Percentiles rank a stretch among this genome's conserved stretches.
These are phyloP conservation scores for Columbina picui DNA, from an alignment of 2,113 vertebrate genomes.

Conservation along the genomic window DNA sequence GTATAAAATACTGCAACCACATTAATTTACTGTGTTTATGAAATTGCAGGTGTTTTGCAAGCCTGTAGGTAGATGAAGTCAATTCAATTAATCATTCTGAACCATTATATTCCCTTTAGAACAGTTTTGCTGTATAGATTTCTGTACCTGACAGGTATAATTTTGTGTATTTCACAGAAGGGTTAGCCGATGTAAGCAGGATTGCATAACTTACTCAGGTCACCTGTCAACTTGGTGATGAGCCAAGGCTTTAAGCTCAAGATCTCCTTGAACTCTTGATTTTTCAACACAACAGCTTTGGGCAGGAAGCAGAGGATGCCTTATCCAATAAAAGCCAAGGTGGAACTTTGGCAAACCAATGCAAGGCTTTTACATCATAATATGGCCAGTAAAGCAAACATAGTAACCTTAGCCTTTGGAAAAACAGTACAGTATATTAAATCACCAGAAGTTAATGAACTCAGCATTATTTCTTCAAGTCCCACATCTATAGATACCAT, in stretches of 20 bases:
- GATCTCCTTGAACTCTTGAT: conserved; percentile 23
- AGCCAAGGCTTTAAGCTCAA: conserved; percentile 11
- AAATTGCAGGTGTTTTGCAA: background rate
- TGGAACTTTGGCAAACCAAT: background rate
- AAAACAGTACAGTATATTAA: background rate
- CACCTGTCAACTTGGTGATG: background rate
- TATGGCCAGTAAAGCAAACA: background rate
- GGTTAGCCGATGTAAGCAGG: background rate
- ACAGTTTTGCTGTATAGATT: background rate
- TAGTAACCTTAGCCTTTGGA: background rate
- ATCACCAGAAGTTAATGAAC: background rate
- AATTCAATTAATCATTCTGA: conserved; percentile 5
- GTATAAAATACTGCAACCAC: background rate
- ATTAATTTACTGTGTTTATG: background rate
- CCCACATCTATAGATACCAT: background rate
- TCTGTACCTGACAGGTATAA: background rate
- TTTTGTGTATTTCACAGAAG: background rate
- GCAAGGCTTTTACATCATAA: background rate
- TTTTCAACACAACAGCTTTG: conserved; percentile 12
- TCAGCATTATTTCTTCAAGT: background rate
- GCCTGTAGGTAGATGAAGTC: background rate
- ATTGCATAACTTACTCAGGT: conserved; percentile 32
- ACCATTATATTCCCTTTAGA: background rate
- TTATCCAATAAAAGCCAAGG: background rate
- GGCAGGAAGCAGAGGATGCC: background rate